phyloP scores from a whole-genome alignment of 2,797 vertebrate genomes.

The Apogon talboti region DNA sequence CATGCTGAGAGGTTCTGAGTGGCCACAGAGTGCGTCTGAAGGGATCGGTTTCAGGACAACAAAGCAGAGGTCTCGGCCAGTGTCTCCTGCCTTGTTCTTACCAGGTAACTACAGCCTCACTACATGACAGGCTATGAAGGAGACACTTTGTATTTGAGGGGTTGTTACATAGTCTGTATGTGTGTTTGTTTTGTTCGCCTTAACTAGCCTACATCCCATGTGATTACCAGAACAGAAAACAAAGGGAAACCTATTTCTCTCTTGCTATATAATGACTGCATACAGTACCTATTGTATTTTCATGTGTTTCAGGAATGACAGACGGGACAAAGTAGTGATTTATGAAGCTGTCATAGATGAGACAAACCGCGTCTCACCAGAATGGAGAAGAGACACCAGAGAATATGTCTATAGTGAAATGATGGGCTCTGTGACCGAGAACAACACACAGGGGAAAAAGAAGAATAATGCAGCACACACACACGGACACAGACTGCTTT shows the following conservation, averaged over 20 bases:
- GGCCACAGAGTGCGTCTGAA: constrained; percentile 69
- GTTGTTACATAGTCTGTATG: constrained; percentile 23
- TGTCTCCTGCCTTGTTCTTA: constrained; percentile 71
- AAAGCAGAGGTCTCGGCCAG: constrained; percentile 74
- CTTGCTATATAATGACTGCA: constrained; percentile 19
- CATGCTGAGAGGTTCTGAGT: constrained; percentile 75
- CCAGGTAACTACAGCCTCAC: constrained; percentile 50
- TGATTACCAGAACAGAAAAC: constrained; percentile 28
- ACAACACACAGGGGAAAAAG: constrained; percentile 53
- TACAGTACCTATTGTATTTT: constrained; percentile 25
- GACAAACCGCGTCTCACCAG: constrained; percentile 59
- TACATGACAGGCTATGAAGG: constrained; percentile 62
- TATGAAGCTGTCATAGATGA: constrained; percentile 62
- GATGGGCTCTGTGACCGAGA: constrained; percentile 58
- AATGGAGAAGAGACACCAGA: constrained; percentile 63
- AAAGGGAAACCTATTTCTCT: constrained; percentile 29
- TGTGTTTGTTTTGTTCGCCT: constrained; percentile 42
- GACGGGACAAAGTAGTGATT: constrained; percentile 69
- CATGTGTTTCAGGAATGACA: constrained; percentile 60
- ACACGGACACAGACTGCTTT: constrained; percentile 64
- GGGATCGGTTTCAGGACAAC: constrained; percentile 74
- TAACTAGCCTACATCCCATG: constrained; percentile 33
- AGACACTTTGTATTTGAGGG: constrained; percentile 25
- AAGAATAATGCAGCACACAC: constrained; percentile 60
- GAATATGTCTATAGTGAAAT: constrained; percentile 49